phyloP scores from a whole-genome alignment of 1,140 invertebrate genomes.

The Sinonovacula constricta region DNA sequence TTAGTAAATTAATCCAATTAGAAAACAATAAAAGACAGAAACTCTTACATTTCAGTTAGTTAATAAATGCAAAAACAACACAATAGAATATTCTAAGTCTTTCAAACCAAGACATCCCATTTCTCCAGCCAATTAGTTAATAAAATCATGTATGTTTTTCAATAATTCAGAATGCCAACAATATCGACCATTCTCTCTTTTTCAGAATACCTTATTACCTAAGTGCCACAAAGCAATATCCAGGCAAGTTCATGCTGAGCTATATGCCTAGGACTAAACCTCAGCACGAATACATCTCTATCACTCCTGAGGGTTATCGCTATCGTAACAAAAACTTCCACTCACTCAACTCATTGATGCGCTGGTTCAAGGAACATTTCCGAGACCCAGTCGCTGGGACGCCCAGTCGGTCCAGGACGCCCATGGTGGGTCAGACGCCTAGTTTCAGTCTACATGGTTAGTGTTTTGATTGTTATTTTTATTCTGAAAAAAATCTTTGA shows the following conservation, averaged over 20 bases:
- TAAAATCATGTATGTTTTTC: too few species aligned
- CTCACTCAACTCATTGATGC: constrained; percentile 89
- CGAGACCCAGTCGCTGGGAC: constrained; percentile 85
- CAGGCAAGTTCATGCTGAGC: constrained; percentile 96
- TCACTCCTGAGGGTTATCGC: constrained; percentile 94
- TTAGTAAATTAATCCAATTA: too few species aligned
- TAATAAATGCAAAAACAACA: too few species aligned
- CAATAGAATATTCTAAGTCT: too few species aligned
- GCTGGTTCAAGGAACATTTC: constrained; percentile 99
- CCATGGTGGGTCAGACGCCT: constrained; percentile 82
- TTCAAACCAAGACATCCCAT: too few species aligned
- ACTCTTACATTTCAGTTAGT: too few species aligned
- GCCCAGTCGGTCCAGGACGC: constrained; percentile 80
- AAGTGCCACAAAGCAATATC: constrained; percentile 84
- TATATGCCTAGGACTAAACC: constrained; percentile 92
- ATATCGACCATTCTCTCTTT: too few species aligned
- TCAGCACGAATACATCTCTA: constrained; percentile 94
- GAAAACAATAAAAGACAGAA: too few species aligned
- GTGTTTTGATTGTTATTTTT: constrained; percentile 32
- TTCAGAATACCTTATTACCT: constrained; percentile 78
- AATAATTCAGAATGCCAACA: too few species aligned
- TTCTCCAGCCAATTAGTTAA: too few species aligned
- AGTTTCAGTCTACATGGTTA: constrained; percentile 80
- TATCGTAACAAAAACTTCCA: constrained; percentile 94
- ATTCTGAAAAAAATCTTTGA: background rate